A percentile compares a stretch with the other conserved stretches of the same genome.
These are phyloP conservation scores for Allolobophora icterica DNA, from an alignment of 2,888 invertebrate genomes.

Conservation along the genomic window DNA sequence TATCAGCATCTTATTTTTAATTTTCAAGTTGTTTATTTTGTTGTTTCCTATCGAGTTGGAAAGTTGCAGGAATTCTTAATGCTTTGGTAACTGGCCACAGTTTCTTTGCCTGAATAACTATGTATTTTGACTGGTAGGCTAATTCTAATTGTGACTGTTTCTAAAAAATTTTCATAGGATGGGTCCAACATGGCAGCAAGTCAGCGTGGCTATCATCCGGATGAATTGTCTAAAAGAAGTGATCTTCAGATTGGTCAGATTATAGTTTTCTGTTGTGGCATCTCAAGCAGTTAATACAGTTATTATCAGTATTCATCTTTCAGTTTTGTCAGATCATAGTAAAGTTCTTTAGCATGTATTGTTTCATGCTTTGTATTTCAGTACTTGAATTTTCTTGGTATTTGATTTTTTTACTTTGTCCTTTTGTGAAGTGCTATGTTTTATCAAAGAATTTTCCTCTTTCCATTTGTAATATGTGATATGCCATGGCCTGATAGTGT, in stretches of 20 bases:
- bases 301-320: not conserved
- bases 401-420: not conserved
- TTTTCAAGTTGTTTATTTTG: not conserved
- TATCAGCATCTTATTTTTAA: not conserved
- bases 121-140: not conserved
- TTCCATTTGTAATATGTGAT: not conserved
- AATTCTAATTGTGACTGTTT: conserved; percentile 1
- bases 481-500: not conserved
- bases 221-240: conserved; percentile 72
- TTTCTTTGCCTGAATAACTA: not conserved
- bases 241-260: conserved; percentile 65
- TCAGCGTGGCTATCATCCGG: conserved; percentile 91
- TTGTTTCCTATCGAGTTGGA: not conserved
- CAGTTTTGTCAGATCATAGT: not conserved
- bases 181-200: conserved; percentile 71
- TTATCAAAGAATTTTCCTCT: not conserved
- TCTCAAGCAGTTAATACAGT: not conserved
- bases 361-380: not conserved
- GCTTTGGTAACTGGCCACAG: not conserved
- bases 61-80: conserved; percentile 6
- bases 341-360: not conserved
- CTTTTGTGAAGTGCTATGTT: not conserved
- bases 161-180: conserved; percentile 38
- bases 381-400: not conserved
- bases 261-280: not conserved